Evolutionary conservation across 2,113 vertebrate genomes (phyloP).

Genomic region (Nesogale talazaci): DNA sequence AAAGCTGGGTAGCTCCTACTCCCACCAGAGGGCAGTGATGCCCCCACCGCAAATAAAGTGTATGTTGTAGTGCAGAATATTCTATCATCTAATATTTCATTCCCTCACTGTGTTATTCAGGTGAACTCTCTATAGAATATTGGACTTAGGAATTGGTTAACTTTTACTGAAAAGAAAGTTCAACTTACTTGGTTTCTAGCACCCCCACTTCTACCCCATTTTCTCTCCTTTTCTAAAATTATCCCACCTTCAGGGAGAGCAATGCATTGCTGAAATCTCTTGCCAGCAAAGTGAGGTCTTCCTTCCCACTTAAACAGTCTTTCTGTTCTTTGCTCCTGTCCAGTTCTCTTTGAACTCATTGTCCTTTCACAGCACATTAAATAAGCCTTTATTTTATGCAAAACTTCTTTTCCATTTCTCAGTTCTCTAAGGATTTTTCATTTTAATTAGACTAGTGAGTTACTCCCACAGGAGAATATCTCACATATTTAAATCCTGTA

Average conservation of each 20-base stretch:
- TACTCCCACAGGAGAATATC: constrained; percentile 51
- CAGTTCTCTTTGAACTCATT: background rate
- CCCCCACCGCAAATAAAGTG: too few species aligned
- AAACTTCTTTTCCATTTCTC: constrained; percentile 33
- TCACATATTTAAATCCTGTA: constrained; percentile 58
- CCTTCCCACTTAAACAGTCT: background rate
- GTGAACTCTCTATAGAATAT: background rate
- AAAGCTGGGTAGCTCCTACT: too few species aligned
- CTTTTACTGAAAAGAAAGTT: background rate
- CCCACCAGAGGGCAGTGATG: too few species aligned
- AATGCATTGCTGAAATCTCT: background rate
- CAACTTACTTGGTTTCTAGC: too few species aligned
- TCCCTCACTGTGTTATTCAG: background rate
- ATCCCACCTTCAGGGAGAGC: background rate
- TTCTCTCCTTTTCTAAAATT: background rate
- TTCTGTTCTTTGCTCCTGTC: background rate
- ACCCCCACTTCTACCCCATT: too few species aligned
- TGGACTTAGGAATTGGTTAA: background rate
- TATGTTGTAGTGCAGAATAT: background rate
- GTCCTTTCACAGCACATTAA: constrained; percentile 30
- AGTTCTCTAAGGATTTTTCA: constrained; percentile 26
- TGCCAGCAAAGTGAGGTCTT: background rate
- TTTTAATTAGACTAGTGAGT: constrained; percentile 69
- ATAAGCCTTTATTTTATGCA: constrained; percentile 31
- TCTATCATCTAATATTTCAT: background rate